Evolutionary conservation across 2,113 vertebrate genomes (phyloP), one percentile per base, ranked within the genome.

Genomic region (Ameiurus melas): DNA sequence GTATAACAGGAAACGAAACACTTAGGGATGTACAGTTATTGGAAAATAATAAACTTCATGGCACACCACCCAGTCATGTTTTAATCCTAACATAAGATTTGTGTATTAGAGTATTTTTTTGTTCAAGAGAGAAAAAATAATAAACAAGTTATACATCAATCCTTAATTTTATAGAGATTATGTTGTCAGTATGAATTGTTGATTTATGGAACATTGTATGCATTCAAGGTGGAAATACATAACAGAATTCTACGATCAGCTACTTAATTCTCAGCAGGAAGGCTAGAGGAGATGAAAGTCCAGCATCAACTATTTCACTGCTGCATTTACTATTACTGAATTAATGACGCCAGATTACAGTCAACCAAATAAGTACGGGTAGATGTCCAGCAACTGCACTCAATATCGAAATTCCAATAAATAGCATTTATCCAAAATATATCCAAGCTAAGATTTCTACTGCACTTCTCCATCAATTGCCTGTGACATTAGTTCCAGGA

Each of bases 141-240:
- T 25, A 25, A 25, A 75, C 25, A 10, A 25, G 71, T 92, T 92
- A 92, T 89, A 88, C 92, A 91, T 88, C 57, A 91, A 91, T 90
- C 86, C 90, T 91, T 88, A 86, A 92, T 93, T 92, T 77, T 62
- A n/a, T 36, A 81, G 13, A 25, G 39, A 47, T 47, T 27, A 51
- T 77, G 22, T 47, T 77, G 22, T 27, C 73, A 77, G 10, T 14
- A 51, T 77, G 12, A 64, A 58, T n/a, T 60, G 27, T 5, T 13
- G 30, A 68, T 68, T 68, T 68, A n/a, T n/a, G 12, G 27, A 3
- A n/a, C 3, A 66, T 33, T 71, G 16, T 36, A 19, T 71, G 30
- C 19, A 33, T 36, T 71, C 68, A 71, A 71, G 68, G 68, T 85
- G 51, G 30, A 36, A 36, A 71, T 66, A 66, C 64, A 14, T n/a